A percentile compares a stretch with the other conserved stretches of the same genome.
These are phyloP conservation scores for Champsocephalus esox DNA, from an alignment of 2,797 vertebrate species.

Conservation along the genomic window DNA sequence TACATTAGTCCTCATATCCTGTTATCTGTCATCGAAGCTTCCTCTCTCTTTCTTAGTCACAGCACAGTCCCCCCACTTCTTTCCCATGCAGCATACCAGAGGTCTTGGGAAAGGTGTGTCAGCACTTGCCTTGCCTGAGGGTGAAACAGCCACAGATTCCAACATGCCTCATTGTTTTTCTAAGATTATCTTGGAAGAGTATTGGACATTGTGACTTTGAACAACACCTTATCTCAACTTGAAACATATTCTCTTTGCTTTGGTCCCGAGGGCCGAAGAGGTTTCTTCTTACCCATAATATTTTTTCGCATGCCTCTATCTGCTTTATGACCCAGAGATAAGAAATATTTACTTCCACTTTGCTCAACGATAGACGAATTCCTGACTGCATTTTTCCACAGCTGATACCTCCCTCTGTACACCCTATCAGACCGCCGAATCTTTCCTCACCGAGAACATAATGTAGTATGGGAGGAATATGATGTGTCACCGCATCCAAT, in stretches of 20 bases:
- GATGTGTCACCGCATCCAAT: neutral
- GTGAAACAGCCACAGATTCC: constrained; percentile 22
- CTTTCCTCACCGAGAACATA: neutral
- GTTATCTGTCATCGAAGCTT: neutral
- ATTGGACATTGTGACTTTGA: neutral
- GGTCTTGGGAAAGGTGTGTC: constrained; percentile 56
- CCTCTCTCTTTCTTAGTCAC: constrained; percentile 1
- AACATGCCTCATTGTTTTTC: neutral
- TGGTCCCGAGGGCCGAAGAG: neutral
- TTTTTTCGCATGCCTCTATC: neutral
- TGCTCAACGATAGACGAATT: neutral
- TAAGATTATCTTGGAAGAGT: neutral
- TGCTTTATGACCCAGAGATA: constrained; percentile 46
- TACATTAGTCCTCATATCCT: neutral
- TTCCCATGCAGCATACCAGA: constrained; percentile 53
- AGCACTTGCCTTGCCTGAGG: constrained; percentile 28
- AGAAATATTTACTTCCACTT: constrained; percentile 22
- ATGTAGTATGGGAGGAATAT: neutral
- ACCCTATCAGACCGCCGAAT: neutral
- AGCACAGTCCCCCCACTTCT: neutral
- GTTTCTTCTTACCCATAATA: neutral
- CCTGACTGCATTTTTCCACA: constrained; percentile 23
- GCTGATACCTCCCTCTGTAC: constrained; percentile 11
- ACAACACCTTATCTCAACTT: neutral
- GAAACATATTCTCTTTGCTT: neutral